phyloP scores from a whole-genome alignment of 2,888 invertebrate genomes.

The Thumatha senex region DNA sequence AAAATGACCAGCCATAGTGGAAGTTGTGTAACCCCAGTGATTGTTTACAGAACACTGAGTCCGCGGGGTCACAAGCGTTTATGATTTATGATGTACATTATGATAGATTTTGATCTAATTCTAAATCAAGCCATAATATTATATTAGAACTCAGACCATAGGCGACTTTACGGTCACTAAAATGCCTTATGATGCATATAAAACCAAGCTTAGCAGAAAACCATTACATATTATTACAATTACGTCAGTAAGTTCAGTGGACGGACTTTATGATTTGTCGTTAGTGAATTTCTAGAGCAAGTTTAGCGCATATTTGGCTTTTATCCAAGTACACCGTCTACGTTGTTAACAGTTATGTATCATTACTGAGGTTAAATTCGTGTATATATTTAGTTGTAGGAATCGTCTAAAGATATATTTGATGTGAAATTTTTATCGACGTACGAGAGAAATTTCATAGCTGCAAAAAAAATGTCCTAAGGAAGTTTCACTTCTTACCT shows the following conservation, averaged over 20 bases:
- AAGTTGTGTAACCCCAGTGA: too few species aligned
- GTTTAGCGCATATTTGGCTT: background rate
- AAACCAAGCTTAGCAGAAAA: conserved; percentile 6
- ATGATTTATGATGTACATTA: too few species aligned
- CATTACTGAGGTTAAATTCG: background rate
- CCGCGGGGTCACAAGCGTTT: too few species aligned
- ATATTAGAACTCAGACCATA: conserved; percentile 4
- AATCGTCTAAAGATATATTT: background rate
- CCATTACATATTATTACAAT: conserved; percentile 1
- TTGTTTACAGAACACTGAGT: too few species aligned
- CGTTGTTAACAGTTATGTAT: background rate
- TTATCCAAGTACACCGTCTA: background rate
- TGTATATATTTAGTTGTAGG: background rate
- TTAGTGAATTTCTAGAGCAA: background rate
- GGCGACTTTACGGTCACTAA: conserved; percentile 3
- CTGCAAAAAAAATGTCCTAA: too few species aligned
- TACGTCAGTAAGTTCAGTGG: background rate
- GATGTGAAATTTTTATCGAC: too few species aligned
- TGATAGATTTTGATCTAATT: background rate
- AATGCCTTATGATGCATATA: background rate
- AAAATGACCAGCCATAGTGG: too few species aligned
- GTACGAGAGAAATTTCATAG: too few species aligned
- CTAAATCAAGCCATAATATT: conserved; percentile 7
- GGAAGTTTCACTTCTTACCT: too few species aligned
- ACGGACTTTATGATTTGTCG: background rate